Conservation (phyloP, 2,888 invertebrate species). For the Troides oblongomaculatus region DNA sequence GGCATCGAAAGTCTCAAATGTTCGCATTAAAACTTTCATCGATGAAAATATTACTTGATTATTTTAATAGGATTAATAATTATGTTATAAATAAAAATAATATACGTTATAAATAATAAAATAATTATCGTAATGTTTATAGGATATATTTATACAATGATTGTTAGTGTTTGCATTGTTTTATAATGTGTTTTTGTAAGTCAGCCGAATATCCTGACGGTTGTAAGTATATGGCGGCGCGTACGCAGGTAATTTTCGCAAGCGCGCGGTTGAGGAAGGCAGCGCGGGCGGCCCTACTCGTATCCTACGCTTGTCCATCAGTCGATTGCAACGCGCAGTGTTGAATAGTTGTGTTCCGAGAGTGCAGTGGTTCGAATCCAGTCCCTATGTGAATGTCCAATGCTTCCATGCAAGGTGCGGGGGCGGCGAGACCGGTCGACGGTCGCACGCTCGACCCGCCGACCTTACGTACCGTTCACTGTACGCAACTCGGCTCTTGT, state of each 20-base stretch:
- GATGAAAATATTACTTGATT: too few relatives aligned
- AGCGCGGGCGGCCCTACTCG: constrained; percentile 38
- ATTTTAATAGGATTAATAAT: too few relatives aligned
- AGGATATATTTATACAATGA: too few relatives aligned
- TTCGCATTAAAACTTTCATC: too few relatives aligned
- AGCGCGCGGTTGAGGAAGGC: constrained; percentile 35
- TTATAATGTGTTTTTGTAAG: not conserved
- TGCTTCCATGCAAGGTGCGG: constrained; percentile 55
- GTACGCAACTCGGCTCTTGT: constrained; percentile 59
- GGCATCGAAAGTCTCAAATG: too few relatives aligned
- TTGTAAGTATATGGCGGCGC: constrained; percentile 28
- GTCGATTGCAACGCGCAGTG: constrained; percentile 41
- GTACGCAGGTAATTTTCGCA: constrained; percentile 30
- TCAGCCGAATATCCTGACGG: constrained; percentile 1
- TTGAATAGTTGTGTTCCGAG: constrained; percentile 37
- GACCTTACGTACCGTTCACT: constrained; percentile 80
- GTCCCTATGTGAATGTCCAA: constrained; percentile 47
- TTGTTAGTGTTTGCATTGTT: not conserved
- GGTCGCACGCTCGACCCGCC: constrained; percentile 69
- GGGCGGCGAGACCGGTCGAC: constrained; percentile 70
- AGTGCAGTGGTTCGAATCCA: constrained; percentile 34
- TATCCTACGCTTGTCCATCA: constrained; percentile 31
- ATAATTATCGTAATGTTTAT: too few relatives aligned
- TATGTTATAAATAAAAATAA: too few relatives aligned
- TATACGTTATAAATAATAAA: too few relatives aligned